Evolutionary conservation across 2,888 invertebrate genomes (phyloP).

Genomic region (Rhogogaster chlorosoma): DNA sequence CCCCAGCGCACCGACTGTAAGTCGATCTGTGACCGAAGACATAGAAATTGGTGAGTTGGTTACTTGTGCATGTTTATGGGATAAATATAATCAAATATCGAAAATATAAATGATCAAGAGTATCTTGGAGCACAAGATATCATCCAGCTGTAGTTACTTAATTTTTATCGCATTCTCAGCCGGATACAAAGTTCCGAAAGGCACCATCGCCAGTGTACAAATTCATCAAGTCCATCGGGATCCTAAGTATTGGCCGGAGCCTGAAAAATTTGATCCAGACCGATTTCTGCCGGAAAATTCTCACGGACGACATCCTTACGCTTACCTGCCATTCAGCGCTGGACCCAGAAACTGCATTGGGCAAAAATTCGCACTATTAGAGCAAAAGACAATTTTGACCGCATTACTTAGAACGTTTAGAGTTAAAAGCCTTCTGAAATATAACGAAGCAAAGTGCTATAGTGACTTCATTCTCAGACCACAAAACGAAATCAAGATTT

Average conservation of each 20-base stretch:
- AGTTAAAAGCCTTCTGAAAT: slow-evolving; percentile 62
- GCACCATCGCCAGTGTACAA: slow-evolving; percentile 72
- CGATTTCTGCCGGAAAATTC: slow-evolving; percentile 76
- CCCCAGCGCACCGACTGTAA: slow-evolving; percentile 80
- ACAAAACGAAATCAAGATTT: slow-evolving; percentile 52
- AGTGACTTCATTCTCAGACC: slow-evolving; percentile 63
- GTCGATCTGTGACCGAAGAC: slow-evolving; percentile 78
- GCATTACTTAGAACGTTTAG: slow-evolving; percentile 66
- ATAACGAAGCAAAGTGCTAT: slow-evolving; percentile 58
- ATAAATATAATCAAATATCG: not conserved
- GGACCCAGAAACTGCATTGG: slow-evolving; percentile 73
- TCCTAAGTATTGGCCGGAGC: slow-evolving; percentile 78
- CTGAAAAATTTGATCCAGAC: slow-evolving; percentile 77
- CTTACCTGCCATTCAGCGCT: slow-evolving; percentile 72
- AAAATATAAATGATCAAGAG: not conserved
- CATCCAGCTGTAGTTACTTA: not conserved
- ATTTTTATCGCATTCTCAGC: slow-evolving; percentile 62
- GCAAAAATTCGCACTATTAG: slow-evolving; percentile 65
- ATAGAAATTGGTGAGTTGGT: slow-evolving; percentile 73
- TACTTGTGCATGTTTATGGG: not conserved
- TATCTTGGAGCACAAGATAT: not conserved
- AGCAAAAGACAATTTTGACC: slow-evolving; percentile 63
- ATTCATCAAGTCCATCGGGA: slow-evolving; percentile 78
- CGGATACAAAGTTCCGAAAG: slow-evolving; percentile 75
- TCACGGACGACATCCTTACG: slow-evolving; percentile 66